A percentile compares a stretch with the other conserved stretches of the same genome.
phyloP scores from a whole-genome alignment of 2,888 invertebrate species.

The Andrena dorsata region DNA sequence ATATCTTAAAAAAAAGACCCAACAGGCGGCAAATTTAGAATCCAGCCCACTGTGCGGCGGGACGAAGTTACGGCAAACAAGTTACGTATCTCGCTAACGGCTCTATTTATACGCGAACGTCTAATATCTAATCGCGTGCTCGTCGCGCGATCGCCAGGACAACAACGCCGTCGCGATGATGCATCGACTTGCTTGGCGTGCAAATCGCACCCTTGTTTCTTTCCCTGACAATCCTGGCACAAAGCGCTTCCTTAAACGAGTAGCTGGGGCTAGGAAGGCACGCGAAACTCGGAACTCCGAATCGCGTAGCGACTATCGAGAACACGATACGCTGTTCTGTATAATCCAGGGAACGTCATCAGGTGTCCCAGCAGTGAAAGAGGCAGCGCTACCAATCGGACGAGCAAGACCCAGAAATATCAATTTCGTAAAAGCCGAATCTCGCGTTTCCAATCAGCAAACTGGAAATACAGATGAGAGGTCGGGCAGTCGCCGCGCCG shows the following conservation, averaged over 20 bases:
- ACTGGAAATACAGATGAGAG: constrained; percentile 40
- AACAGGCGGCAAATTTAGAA: too few relatives aligned
- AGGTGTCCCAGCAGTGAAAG: background rate
- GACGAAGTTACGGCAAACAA: constrained; percentile 36
- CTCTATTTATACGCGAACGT: constrained; percentile 31
- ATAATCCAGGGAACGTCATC: background rate
- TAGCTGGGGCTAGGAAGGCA: background rate
- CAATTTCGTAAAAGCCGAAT: background rate
- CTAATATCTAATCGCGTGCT: constrained; percentile 34
- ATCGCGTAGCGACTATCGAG: background rate
- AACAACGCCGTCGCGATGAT: constrained; percentile 15
- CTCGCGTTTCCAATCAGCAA: constrained; percentile 38
- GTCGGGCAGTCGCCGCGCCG: constrained; percentile 14
- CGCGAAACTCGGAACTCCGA: background rate
- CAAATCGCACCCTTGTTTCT: background rate
- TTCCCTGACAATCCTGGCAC: too few relatives aligned
- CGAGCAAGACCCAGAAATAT: background rate
- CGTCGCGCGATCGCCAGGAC: constrained; percentile 17
- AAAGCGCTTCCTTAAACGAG: background rate
- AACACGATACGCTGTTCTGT: background rate
- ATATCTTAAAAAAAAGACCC: too few relatives aligned
- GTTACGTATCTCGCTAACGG: constrained; percentile 1
- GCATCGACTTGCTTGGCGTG: background rate
- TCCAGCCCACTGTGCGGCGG: too few relatives aligned
- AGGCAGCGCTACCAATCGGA: background rate